Evolutionary conservation across 2,888 invertebrate species (phyloP).

Genomic region (Sericinus montela): DNA sequence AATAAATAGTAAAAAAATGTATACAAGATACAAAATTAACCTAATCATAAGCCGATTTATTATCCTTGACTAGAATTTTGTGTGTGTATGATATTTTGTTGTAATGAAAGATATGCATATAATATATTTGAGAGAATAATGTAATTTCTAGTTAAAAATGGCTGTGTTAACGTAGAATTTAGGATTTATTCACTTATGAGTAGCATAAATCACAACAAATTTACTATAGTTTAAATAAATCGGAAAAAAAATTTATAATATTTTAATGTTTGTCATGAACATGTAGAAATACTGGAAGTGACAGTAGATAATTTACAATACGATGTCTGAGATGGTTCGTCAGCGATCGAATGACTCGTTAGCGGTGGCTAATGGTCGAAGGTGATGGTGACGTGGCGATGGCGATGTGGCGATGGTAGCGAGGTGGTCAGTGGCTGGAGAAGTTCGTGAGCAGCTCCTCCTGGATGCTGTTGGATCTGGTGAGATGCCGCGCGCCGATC

Average conservation of each 20-base stretch:
- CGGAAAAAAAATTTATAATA: no score
- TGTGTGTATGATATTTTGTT: constrained; percentile 20
- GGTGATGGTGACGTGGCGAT: neutral
- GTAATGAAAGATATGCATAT: no score
- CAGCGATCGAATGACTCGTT: neutral
- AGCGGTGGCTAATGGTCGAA: neutral
- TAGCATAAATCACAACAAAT: no score
- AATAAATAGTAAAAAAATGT: constrained; percentile 66
- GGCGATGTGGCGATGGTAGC: neutral
- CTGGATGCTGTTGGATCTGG: constrained; percentile 90
- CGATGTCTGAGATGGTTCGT: no score
- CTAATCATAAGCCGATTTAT: constrained; percentile 56
- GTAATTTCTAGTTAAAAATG: no score
- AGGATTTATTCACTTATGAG: no score
- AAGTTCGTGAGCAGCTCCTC: constrained; percentile 84
- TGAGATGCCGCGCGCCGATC: constrained; percentile 77
- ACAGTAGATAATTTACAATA: no score
- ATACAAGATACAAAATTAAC: constrained; percentile 55
- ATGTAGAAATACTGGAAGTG: no score
- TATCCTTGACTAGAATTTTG: constrained; percentile 61
- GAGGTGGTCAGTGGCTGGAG: constrained; percentile 36
- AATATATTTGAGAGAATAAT: no score
- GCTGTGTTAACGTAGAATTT: no score
- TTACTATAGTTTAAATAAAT: no score
- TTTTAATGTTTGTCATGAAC: no score